These are phyloP conservation scores for Drosophila pachea DNA, from an alignment of 1,140 invertebrate species.

Conservation along the genomic window DNA sequence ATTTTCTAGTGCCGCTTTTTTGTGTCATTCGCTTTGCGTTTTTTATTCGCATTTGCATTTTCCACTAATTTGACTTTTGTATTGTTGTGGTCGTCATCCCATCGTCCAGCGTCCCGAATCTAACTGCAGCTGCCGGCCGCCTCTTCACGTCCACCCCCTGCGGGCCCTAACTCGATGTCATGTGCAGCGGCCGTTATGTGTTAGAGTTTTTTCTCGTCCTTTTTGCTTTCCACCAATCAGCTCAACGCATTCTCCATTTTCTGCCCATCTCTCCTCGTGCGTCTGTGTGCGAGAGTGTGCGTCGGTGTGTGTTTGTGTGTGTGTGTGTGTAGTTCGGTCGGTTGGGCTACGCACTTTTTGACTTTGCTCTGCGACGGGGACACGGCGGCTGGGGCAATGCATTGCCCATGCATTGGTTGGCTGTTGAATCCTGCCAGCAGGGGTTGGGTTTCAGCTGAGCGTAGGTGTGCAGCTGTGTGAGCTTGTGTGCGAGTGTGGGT, in stretches of 20 bases:
- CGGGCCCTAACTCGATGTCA: not conserved
- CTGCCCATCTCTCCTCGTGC: slow-evolving; percentile 34
- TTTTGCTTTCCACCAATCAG: slow-evolving; percentile 77
- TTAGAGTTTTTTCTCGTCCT: slow-evolving; percentile 67
- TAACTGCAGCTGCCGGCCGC: not conserved
- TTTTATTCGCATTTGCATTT: slow-evolving; percentile 69
- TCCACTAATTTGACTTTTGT: slow-evolving; percentile 77
- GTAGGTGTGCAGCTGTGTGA: not conserved
- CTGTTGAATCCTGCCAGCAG: slow-evolving; percentile 37
- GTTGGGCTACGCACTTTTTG: slow-evolving; percentile 71
- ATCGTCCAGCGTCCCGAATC: slow-evolving; percentile 3
- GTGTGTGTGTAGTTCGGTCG: slow-evolving; percentile 46
- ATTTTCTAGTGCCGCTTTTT: slow-evolving; percentile 73
- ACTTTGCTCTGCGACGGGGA: slow-evolving; percentile 48
- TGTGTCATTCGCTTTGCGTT: slow-evolving; percentile 31
- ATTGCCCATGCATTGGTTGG: slow-evolving; percentile 75
- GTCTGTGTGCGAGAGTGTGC: not conserved
- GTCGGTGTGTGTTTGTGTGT: slow-evolving; percentile 19
- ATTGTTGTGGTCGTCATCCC: slow-evolving; percentile 67
- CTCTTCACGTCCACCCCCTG: not conserved
- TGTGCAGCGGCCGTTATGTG: slow-evolving; percentile 51
- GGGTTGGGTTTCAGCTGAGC: slow-evolving; percentile 26
- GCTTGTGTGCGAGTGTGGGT: slow-evolving; percentile 6
- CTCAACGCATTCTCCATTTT: slow-evolving; percentile 67
- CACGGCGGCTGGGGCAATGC: slow-evolving; percentile 54